These are phyloP conservation scores for Pollimyrus isidori DNA, from an alignment of 2,113 vertebrate genomes.

Conservation along the genomic window DNA sequence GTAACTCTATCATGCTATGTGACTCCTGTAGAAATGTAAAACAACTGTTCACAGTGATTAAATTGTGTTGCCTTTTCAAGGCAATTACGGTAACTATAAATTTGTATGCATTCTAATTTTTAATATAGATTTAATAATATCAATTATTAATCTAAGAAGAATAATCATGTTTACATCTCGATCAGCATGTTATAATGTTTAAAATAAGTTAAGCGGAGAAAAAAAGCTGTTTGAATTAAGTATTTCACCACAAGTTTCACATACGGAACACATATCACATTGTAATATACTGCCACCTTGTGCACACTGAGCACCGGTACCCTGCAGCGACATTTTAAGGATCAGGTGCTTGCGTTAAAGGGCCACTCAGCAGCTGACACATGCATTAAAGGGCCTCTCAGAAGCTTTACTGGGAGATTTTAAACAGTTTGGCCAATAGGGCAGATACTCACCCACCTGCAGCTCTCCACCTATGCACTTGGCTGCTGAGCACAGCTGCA, in stretches of 20 bases:
- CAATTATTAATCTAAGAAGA: background rate
- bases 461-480: background rate
- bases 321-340: background rate
- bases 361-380: background rate
- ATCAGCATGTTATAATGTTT: background rate
- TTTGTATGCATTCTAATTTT: background rate
- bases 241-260: background rate
- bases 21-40: background rate
- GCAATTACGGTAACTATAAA: background rate
- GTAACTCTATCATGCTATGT: background rate
- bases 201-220: background rate
- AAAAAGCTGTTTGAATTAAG: background rate
- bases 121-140: background rate
- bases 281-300: background rate
- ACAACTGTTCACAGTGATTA: background rate
- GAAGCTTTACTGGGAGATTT: background rate
- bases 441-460: background rate
- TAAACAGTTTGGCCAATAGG: background rate
- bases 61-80: background rate
- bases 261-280: background rate
- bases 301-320: background rate
- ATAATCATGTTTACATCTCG: background rate
- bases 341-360: background rate
- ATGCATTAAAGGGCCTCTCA: background rate
- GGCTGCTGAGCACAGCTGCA: background rate